Base-by-base conservation (phyloP, 2,888 invertebrate species). In the Drosophila conformis region DNA sequence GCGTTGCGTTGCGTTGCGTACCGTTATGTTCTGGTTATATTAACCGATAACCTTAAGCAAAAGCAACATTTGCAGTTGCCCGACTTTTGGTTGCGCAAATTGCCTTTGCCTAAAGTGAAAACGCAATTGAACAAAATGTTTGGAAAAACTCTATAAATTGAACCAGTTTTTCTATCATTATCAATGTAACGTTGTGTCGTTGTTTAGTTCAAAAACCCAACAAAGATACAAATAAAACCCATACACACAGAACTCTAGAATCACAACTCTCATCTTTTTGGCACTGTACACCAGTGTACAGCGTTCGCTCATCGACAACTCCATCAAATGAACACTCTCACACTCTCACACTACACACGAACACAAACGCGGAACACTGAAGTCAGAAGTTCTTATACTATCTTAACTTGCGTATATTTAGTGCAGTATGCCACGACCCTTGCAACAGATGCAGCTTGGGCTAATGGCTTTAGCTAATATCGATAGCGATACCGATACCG, bases 111-210 rank as follows among this genome's bases (percentile, higher is more conserved):
- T 33, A 21, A 51, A 53, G 59, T 52, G 46, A 68, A 68, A 69
- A 70, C 51, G 60, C 59, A 65, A 73, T 58, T 48, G 62, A 67
- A 66, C 56, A 57, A 65, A 68, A 72, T 68, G 60, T 52, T 42
- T 65, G 59, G 64, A 61, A 68, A 76, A 76, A 42, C 66, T 74
- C 60, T 52, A 63, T 66, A 40, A 71, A 71, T 54, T 67, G 35
- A 64, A 67, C 21, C 57, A 78, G 78, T 76, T 72, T 70, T 74
- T 76, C 73, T 80, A 76, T 76, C 73, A 74, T 69, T 84, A 69
- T 77, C 68, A 76, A 79, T 89, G 87, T 86, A 84, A 80, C 71
- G 82, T 84, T 86, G 84, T 86, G 82, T 87, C 82, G 89, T 79
- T 84, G 82, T 87, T 84, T 87, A 89, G 87, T 86, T 83, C 71